A percentile compares a stretch with the other conserved stretches of the same genome.
Conservation (phyloP, 30 jellyfish, hydroid and myxozoan species). For the Rhopilema esculentum region DNA sequence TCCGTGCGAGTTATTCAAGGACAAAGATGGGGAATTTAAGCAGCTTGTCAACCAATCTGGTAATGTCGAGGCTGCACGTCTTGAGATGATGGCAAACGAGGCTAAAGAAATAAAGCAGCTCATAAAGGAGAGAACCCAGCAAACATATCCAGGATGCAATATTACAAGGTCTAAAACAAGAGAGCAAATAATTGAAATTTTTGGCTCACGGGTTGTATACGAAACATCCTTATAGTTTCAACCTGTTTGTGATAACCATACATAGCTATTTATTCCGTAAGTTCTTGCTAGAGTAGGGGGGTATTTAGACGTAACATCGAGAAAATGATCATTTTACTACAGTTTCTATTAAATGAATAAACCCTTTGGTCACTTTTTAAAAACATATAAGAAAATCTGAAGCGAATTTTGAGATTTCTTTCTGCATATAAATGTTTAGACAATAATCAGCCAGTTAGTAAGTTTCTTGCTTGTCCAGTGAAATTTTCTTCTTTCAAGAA, state of each 20-base stretch:
- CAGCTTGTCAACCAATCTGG: conserved; percentile 85
- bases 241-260: not conserved
- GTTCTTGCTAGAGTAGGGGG: too few relatives aligned
- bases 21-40: conserved; percentile 69
- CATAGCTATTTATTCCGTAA: too few relatives aligned
- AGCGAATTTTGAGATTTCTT: too few relatives aligned
- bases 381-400: too few relatives aligned
- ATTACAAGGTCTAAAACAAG: conserved; percentile 71
- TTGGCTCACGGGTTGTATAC: conserved; percentile 72
- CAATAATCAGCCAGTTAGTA: too few relatives aligned
- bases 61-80: conserved; percentile 76
- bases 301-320: too few relatives aligned
- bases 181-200: conserved; percentile 78
- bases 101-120: conserved; percentile 69
- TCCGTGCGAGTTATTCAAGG: conserved; percentile 74
- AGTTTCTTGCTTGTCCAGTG: too few relatives aligned
- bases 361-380: too few relatives aligned
- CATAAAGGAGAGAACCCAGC: conserved; percentile 43
- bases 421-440: too few relatives aligned
- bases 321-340: too few relatives aligned
- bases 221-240: conserved; percentile 69
- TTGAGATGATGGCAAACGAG: conserved; percentile 74
- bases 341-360: too few relatives aligned
- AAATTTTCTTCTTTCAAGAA: too few relatives aligned
- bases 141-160: conserved; percentile 75